A percentile compares a stretch with the other conserved stretches of the same genome.
Conservation (phyloP, 2,888 invertebrate species). For the Archips crataeganus region DNA sequence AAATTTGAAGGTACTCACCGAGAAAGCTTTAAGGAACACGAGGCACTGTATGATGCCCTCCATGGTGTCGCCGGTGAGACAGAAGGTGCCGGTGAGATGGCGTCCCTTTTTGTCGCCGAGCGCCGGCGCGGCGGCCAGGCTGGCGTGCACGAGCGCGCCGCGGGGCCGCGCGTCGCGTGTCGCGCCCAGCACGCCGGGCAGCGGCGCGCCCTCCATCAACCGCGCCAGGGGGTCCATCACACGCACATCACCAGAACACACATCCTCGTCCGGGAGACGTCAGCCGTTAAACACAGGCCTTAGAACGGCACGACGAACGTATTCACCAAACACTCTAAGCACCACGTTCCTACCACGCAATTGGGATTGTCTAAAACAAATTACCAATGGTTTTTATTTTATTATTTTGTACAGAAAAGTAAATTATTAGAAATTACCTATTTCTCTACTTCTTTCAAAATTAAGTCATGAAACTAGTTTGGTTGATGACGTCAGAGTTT, state of each 20-base stretch:
- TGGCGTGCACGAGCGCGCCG: conserved; percentile 92
- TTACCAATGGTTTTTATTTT: too few relatives aligned
- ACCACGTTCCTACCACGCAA: background rate
- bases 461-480: too few relatives aligned
- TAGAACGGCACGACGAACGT: too few relatives aligned
- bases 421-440: too few relatives aligned
- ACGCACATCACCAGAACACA: conserved; percentile 47
- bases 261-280: too few relatives aligned
- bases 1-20: conserved; percentile 88
- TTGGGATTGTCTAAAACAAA: too few relatives aligned
- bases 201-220: conserved; percentile 91
- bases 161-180: conserved; percentile 85
- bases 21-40: conserved; percentile 96
- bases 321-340: conserved; percentile 26
- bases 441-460: too few relatives aligned
- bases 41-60: conserved; percentile 97
- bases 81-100: conserved; percentile 95
- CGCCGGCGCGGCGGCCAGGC: conserved; percentile 90
- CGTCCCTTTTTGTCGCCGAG: conserved; percentile 90
- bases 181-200: conserved; percentile 85
- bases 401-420: background rate
- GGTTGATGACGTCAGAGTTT: too few relatives aligned
- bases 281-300: too few relatives aligned
- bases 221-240: conserved; percentile 93
- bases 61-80: conserved; percentile 96